Base-by-base conservation (phyloP, 37 sponge, comb jelly and placozoan species). In the Beroe forskalii region DNA sequence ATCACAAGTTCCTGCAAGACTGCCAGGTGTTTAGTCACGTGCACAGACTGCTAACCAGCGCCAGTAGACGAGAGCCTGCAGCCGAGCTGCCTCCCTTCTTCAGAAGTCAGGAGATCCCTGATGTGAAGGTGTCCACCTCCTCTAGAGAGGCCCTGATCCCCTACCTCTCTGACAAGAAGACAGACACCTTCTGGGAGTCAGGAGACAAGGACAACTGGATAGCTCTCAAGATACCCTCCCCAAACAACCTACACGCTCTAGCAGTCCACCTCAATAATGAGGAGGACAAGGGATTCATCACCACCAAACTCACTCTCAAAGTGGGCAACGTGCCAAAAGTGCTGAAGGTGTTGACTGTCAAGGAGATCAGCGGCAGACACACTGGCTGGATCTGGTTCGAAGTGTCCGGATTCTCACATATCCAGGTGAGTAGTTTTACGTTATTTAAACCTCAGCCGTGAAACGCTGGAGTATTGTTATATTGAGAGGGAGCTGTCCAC, bases 131-230 rank as follows among this genome's bases (percentile, higher is more conserved):
- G 63, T 61, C 63, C 3, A 40, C 35, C 27, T 90, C 90, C 23
- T 90, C 64, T 30, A 6, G 64, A 22, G 64, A 90, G 25, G 28
- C 90, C 38, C 64, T 90, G 32, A 90, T 90, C 31, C 93, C 92
- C 69, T 95, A 96, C 61, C 91, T 97, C 36, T 92, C 80, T 28
- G 98, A 97, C 76, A 94, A 89, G 61, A 94, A 95, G 62, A 97
- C 97, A 0, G 97, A 97, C 91, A 97, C 97, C 8, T 97, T 97
- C 76, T 97, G 97, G 97, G 97, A 97, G 62, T 94, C 95, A 6
- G 86, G 86, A 23, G 86, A 80, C 55, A 80, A 80, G 28, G 86
- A 80, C 30, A 80, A 80, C 20, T 80, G 86, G 86, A 80, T 80
- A 6, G 55, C 38, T 17, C 12, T 80, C 28, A 44, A 44, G n/a